Conservation (phyloP, 2,113 vertebrate genomes). For the Cyphomyrus discorhynchus region DNA sequence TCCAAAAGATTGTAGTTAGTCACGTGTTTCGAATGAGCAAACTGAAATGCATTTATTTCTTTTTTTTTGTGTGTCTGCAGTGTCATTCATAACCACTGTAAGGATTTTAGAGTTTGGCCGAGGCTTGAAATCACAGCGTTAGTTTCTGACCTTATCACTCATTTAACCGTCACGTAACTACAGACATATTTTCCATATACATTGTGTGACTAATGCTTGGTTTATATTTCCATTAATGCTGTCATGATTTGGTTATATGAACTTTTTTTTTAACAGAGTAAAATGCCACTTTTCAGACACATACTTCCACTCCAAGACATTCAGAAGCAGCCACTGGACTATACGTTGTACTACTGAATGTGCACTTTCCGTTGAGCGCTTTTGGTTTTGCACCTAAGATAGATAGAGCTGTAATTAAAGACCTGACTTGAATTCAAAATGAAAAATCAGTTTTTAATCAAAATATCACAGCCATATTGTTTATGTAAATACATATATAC, state of each 20-base stretch:
- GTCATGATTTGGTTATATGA: slow-evolving; percentile 60
- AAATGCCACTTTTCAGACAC: background rate
- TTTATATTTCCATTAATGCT: slow-evolving; percentile 61
- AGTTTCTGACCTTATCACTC: slow-evolving; percentile 49
- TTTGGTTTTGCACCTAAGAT: slow-evolving; percentile 10
- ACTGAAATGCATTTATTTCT: slow-evolving; percentile 6
- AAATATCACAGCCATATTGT: slow-evolving; percentile 25
- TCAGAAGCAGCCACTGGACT: background rate
- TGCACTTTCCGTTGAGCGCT: background rate
- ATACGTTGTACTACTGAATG: background rate
- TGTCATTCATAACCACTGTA: slow-evolving; percentile 54
- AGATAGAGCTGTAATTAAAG: slow-evolving; percentile 20
- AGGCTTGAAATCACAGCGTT: slow-evolving; percentile 47
- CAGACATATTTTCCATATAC: slow-evolving; percentile 55
- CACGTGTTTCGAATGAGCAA: slow-evolving; percentile 55
- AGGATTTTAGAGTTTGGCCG: slow-evolving; percentile 24
- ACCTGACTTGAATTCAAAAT: slow-evolving; percentile 17
- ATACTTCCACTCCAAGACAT: background rate
- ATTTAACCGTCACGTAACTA: slow-evolving; percentile 32
- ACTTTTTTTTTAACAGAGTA: slow-evolving; percentile 18
- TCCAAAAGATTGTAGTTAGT: slow-evolving; percentile 66
- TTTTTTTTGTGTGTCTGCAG: slow-evolving; percentile 51
- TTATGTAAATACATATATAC: slow-evolving; percentile 26
- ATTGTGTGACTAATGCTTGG: slow-evolving; percentile 53
- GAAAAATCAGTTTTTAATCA: slow-evolving; percentile 18